Conservation (phyloP, 1,140 invertebrate species). For the Tetramorium simillimum region DNA sequence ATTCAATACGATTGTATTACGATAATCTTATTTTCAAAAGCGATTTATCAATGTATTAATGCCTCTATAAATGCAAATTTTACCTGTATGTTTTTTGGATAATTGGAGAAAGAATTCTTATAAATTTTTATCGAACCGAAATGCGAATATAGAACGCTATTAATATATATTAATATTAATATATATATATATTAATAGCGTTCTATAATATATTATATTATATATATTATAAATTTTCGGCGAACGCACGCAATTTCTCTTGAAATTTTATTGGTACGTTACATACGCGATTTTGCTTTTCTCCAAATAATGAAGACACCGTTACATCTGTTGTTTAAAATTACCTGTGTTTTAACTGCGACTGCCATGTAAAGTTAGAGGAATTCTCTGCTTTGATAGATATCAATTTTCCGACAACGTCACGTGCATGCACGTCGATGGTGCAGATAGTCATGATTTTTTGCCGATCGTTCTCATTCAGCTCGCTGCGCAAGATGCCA, state of each 20-base stretch:
- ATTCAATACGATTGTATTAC: neutral
- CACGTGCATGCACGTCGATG: slow-evolving; percentile 96
- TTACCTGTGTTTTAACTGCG: slow-evolving; percentile 94
- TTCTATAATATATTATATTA: too few relatives aligned
- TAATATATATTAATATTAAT: neutral
- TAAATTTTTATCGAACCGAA: neutral
- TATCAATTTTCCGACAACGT: slow-evolving; percentile 92
- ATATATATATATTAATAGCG: too few relatives aligned
- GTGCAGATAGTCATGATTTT: slow-evolving; percentile 96
- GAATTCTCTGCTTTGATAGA: slow-evolving; percentile 87
- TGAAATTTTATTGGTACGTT: neutral
- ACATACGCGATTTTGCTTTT: neutral
- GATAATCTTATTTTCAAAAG: slow-evolving; percentile 3
- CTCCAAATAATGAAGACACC: neutral
- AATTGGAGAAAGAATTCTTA: neutral
- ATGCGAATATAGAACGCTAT: neutral
- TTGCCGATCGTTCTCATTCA: slow-evolving; percentile 91
- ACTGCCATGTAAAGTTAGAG: slow-evolving; percentile 96
- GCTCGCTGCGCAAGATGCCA: slow-evolving; percentile 91
- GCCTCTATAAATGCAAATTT: neutral
- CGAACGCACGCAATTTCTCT: neutral
- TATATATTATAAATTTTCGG: neutral
- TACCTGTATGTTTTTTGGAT: neutral
- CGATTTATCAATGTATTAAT: neutral
- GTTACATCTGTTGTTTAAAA: neutral